Percentiles rank a stretch among this genome's conserved stretches.
These are phyloP conservation scores for Protaetia brevitarsis DNA, from an alignment of 1,140 invertebrate genomes.

Conservation along the genomic window DNA sequence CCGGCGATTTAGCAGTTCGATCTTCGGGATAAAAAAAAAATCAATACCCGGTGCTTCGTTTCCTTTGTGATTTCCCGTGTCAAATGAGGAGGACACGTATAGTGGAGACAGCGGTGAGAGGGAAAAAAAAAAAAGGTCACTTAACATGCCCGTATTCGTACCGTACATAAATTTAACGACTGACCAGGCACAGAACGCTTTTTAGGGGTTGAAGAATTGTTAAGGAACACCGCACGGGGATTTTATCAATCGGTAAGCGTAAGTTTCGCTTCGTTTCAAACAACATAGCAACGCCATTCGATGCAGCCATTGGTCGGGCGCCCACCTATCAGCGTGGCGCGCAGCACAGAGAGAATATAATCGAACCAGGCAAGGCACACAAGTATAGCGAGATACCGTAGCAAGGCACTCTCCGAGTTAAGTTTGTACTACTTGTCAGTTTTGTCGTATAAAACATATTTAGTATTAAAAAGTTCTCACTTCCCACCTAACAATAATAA, in stretches of 20 bases:
- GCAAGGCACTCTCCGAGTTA: not conserved
- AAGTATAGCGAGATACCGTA: constrained; percentile 20
- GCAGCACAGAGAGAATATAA: constrained; percentile 36
- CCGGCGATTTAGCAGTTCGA: too few species aligned
- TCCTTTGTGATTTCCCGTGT: not conserved
- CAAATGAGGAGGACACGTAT: not conserved
- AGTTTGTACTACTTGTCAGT: constrained; percentile 16
- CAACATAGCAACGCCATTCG: constrained; percentile 40
- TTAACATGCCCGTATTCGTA: not conserved
- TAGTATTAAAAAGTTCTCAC: constrained; percentile 20
- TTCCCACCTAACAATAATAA: constrained; percentile 3
- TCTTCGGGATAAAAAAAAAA: not conserved
- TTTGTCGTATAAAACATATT: constrained; percentile 18
- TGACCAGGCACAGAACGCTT: constrained; percentile 27
- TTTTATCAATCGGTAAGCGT: constrained; percentile 4
- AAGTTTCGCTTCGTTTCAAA: constrained; percentile 7
- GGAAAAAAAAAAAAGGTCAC: not conserved
- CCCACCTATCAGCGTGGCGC: constrained; percentile 39
- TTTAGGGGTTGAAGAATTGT: constrained; percentile 10
- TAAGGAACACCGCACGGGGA: not conserved
- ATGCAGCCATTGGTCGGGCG: constrained; percentile 38
- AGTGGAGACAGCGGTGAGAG: constrained; percentile 26
- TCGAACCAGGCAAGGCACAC: constrained; percentile 27
- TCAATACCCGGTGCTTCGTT: not conserved
- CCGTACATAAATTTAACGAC: constrained; percentile 6